Evolutionary conservation across 1,140 invertebrate species (phyloP), one percentile per base, ranked within the genome.

Genomic region (Leptinotarsa lineolata): DNA sequence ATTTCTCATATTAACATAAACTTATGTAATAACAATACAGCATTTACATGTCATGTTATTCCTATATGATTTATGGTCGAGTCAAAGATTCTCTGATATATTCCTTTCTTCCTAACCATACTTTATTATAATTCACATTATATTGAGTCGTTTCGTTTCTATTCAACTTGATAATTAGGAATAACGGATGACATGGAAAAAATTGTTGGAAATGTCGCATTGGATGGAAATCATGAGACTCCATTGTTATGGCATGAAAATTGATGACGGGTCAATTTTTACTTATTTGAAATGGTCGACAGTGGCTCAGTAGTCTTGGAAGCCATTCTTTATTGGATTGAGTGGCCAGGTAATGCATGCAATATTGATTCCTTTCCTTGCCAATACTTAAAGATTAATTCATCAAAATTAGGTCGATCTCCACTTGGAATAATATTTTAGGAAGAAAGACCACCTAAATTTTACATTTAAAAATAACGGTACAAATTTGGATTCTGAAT

Each of bases 21-120:
- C 76, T 77, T 77, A 77, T 71, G 72, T 75, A 77, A 77, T 71
- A 73, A 77, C 76, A 77, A 77, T 77, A 68, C 59, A 63, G 76
- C 76, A 77, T 77, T 77, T 77, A 77, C 67, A 75, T 77, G 76
- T 77, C 72, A 68, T 45, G 68, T 74, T 74, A 72, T 70, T 76
- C 65, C 72, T 13, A 59, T 66, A 77, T 77, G 75, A 77, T 77
- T 77, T 77, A 77, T 77, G 73, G 67, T 63, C 59, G 54, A 70
- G 61, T 74, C 46, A 66, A 72, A 71, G 72, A 74, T 72, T 74
- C 68, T 61, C 58, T 30, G 68, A 74, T 68, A 75, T 68, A 68
- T 54, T 18, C n/a, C 66, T 48, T 72, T 72, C 69, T 58, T 45
- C 45, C 24, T 70, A 16, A 22, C 30, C 24, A 21, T 67, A 46